These are phyloP conservation scores for Drosophila testacea DNA, from an alignment of 2,888 invertebrate genomes.

Conservation along the genomic window DNA sequence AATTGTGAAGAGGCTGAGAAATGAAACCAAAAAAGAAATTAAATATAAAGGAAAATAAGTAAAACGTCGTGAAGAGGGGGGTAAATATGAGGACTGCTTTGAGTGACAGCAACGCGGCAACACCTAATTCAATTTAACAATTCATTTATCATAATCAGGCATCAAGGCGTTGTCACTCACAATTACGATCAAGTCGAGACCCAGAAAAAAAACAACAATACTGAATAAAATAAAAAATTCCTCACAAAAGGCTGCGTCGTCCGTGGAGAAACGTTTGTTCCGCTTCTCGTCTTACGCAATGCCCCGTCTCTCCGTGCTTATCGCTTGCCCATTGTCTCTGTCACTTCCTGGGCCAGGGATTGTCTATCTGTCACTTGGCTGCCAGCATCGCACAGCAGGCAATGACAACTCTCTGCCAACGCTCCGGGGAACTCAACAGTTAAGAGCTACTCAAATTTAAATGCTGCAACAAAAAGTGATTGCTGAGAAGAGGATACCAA, in stretches of 20 bases:
- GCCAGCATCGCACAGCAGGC: constrained; percentile 56
- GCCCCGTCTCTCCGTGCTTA: background rate
- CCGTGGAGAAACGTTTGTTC: constrained; percentile 50
- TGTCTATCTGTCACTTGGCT: constrained; percentile 75
- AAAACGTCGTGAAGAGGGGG: constrained; percentile 12
- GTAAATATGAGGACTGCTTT: constrained; percentile 63
- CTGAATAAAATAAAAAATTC: constrained; percentile 13
- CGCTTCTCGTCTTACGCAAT: constrained; percentile 67
- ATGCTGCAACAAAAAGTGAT: constrained; percentile 30
- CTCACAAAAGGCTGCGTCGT: constrained; percentile 46
- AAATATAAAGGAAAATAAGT: constrained; percentile 11
- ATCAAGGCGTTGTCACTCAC: constrained; percentile 81
- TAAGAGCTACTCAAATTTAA: constrained; percentile 51
- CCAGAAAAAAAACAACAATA: constrained; percentile 8
- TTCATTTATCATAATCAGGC: constrained; percentile 82
- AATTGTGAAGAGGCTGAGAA: constrained; percentile 72
- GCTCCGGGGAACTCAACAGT: constrained; percentile 44
- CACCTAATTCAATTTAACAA: constrained; percentile 82
- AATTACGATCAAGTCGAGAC: constrained; percentile 70
- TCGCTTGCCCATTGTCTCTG: constrained; percentile 40
- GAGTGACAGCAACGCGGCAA: constrained; percentile 80
- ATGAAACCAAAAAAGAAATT: constrained; percentile 31
- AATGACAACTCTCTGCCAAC: constrained; percentile 41
- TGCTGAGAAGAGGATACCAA: background rate
- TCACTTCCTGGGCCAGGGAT: constrained; percentile 64